Percentiles rank a stretch among this genome's conserved stretches.
Evolutionary conservation across 2,797 vertebrate genomes (phyloP).

Genomic region (Chrysocyon brachyurus): DNA sequence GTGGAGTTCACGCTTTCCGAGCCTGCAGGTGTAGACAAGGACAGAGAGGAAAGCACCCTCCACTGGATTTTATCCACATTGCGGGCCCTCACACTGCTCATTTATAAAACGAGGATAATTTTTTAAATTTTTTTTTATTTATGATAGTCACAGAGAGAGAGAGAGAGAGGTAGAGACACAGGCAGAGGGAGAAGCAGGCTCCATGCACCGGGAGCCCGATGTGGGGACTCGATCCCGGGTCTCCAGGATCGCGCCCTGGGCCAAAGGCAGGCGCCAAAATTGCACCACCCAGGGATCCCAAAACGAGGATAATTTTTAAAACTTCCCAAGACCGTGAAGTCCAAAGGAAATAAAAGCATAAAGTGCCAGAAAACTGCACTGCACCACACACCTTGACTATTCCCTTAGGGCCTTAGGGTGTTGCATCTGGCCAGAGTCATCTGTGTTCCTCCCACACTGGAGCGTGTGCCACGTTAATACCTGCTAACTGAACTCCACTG

Average conservation of each 20-base stretch:
- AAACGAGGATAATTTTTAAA: not conserved
- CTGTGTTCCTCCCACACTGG: not conserved
- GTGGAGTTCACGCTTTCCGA: not conserved
- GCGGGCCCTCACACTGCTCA: not conserved
- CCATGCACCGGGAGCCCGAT: too few relatives aligned
- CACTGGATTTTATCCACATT: not conserved
- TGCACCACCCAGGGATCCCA: too few relatives aligned
- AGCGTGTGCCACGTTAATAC: accelerated
- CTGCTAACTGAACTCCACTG: not conserved
- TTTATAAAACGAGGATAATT: not conserved
- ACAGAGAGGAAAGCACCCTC: not conserved
- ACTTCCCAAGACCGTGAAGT: not conserved
- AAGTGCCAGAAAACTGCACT: not conserved
- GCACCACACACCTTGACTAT: not conserved
- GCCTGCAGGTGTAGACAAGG: not conserved
- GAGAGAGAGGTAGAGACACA: too few relatives aligned
- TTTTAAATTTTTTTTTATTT: not conserved
- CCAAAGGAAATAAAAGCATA: not conserved
- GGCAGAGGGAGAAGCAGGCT: too few relatives aligned
- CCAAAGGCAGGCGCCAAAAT: too few relatives aligned
- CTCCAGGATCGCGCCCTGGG: too few relatives aligned
- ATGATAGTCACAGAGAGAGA: too few relatives aligned
- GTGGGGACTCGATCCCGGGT: too few relatives aligned
- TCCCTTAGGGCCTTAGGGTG: not conserved
- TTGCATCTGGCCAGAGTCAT: not conserved